Evolutionary conservation across 2,888 invertebrate species (phyloP).

Genomic region (Alsophila aescularia): DNA sequence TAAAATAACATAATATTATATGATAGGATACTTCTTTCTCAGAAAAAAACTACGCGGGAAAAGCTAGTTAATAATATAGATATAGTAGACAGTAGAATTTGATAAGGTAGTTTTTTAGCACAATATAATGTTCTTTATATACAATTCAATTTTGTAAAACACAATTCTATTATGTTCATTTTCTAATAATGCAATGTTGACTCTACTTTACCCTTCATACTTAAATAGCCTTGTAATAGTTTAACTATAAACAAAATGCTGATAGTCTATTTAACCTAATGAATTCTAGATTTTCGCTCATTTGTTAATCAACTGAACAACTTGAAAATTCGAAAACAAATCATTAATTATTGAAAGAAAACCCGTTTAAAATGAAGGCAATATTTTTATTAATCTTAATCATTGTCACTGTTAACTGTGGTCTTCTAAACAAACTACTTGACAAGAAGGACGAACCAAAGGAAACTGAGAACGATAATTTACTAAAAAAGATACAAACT

Average conservation of each 20-base stretch:
- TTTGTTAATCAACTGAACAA: background rate
- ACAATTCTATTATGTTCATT: too few species aligned
- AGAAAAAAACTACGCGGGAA: too few species aligned
- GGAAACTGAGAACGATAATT: constrained; percentile 15
- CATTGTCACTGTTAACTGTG: constrained; percentile 21
- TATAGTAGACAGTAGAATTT: too few species aligned
- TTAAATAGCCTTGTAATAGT: background rate
- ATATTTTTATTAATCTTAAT: constrained; percentile 14
- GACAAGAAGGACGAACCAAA: constrained; percentile 23
- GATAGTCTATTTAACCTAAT: background rate
- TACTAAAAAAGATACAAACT: constrained; percentile 10
- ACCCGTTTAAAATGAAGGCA: constrained; percentile 20
- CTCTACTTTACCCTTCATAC: constrained; percentile 5
- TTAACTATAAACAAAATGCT: background rate
- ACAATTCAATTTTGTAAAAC: too few species aligned
- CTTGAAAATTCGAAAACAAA: background rate
- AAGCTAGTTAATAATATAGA: too few species aligned
- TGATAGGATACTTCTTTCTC: too few species aligned
- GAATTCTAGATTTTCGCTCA: constrained; percentile 2
- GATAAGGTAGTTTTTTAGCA: too few species aligned
- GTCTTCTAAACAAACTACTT: constrained; percentile 23
- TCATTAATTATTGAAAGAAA: background rate
- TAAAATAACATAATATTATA: too few species aligned
- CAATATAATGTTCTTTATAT: too few species aligned
- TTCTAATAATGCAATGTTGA: background rate